Percentiles rank a stretch among this genome's conserved stretches.
phyloP scores from a whole-genome alignment of 2,113 vertebrate species.

The Bagarius yarrelli region DNA sequence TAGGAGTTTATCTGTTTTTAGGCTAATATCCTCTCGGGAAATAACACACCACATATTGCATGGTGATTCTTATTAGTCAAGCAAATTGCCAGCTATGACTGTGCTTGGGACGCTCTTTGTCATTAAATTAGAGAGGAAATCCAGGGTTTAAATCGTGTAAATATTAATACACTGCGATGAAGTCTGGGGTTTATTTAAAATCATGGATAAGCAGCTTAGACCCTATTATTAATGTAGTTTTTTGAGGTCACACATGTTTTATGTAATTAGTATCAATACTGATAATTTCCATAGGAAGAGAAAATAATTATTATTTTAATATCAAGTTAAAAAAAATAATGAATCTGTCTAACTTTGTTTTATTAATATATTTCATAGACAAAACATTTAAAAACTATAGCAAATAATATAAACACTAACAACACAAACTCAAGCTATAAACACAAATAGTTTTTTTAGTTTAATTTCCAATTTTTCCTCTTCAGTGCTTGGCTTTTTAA shows the following conservation, averaged over 20 bases:
- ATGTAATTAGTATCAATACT: not conserved
- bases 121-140: constrained; percentile 36
- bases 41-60: constrained; percentile 26
- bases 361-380: not conserved
- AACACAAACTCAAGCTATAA: not conserved
- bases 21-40: constrained; percentile 23
- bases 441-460: not conserved
- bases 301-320: too few relatives aligned
- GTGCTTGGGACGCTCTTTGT: not conserved
- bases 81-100: constrained; percentile 28
- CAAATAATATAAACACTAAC: not conserved
- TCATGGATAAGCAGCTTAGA: not conserved
- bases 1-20: constrained; percentile 31
- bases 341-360: not conserved
- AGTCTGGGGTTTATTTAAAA: constrained; percentile 19
- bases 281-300: not conserved
- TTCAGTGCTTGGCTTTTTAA: not conserved
- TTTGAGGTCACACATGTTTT: not conserved
- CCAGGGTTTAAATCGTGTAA: constrained; percentile 11
- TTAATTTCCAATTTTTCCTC: not conserved
- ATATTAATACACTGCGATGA: constrained; percentile 25
- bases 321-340: too few relatives aligned
- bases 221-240: not conserved
- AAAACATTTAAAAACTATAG: not conserved
- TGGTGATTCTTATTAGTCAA: constrained; percentile 35